Conservation (phyloP, 2,888 invertebrate species). For the Artemia sinica region DNA sequence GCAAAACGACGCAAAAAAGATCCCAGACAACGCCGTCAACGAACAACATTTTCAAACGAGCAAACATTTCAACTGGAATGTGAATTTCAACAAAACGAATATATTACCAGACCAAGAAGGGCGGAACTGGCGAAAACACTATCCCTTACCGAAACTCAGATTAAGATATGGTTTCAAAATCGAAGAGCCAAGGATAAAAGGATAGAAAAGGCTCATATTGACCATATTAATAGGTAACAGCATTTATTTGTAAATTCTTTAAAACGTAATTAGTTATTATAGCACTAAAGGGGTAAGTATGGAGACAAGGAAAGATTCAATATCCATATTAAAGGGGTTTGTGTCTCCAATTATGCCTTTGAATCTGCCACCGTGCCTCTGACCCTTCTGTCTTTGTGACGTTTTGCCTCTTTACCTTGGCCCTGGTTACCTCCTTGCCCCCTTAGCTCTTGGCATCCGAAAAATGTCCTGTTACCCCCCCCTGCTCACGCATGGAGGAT, state of each 20-base stretch:
- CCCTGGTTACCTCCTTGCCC: too few species aligned
- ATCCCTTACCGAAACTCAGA: conserved; percentile 51
- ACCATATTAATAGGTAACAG: conserved; percentile 73
- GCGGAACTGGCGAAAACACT: conserved; percentile 57
- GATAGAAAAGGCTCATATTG: conserved; percentile 84
- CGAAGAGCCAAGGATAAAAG: conserved; percentile 86
- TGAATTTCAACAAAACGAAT: conserved; percentile 78
- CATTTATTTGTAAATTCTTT: not conserved
- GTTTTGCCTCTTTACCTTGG: too few species aligned
- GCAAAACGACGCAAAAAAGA: conserved; percentile 68
- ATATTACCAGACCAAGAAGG: conserved; percentile 67
- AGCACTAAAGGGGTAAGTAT: too few species aligned
- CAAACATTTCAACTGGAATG: conserved; percentile 76
- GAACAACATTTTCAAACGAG: conserved; percentile 85
- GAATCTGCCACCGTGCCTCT: too few species aligned
- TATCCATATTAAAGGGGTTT: too few species aligned
- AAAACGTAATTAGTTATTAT: too few species aligned
- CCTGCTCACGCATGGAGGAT: too few species aligned
- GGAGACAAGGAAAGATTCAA: too few species aligned
- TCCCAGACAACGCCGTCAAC: conserved; percentile 66
- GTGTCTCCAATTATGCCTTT: too few species aligned
- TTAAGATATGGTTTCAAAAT: conserved; percentile 87
- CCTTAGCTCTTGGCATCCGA: too few species aligned
- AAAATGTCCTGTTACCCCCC: too few species aligned
- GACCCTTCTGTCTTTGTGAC: too few species aligned